Percentiles rank a stretch among this genome's conserved stretches.
phyloP scores from a whole-genome alignment of 2,113 vertebrate genomes.

The Pan paniscus region DNA sequence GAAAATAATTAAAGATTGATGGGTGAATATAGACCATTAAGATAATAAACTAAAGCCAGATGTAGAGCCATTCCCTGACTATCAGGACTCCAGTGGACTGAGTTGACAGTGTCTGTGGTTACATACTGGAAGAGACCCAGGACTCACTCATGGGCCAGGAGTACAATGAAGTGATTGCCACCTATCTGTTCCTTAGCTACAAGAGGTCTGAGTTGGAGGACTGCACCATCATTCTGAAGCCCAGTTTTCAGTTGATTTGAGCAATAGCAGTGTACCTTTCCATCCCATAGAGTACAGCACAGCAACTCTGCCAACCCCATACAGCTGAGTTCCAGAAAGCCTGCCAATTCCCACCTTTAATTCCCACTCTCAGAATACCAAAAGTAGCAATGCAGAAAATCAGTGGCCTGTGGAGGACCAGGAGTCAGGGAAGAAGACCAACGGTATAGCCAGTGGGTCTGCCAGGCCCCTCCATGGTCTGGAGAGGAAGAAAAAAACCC shows the following conservation, averaged over 20 bases:
- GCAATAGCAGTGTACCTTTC: neutral
- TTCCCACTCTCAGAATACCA: neutral
- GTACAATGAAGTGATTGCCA: neutral
- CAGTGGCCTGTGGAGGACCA: neutral
- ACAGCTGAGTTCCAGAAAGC: neutral
- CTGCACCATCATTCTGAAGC: rapidly evolving
- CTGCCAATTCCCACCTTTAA: neutral
- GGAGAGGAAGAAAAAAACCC: neutral
- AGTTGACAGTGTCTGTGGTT: neutral
- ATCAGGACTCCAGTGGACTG: neutral
- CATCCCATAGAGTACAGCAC: neutral
- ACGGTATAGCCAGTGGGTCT: neutral
- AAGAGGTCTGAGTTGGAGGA: neutral
- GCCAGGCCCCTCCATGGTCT: too few species aligned
- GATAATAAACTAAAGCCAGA: neutral
- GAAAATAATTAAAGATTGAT: neutral
- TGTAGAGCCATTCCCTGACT: neutral
- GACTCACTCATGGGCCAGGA: neutral
- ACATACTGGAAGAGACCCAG: neutral
- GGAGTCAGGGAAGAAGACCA: neutral
- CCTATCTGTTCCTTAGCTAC: neutral
- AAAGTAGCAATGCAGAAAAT: neutral
- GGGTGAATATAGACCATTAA: neutral
- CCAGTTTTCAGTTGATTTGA: neutral
- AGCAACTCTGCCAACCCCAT: neutral